These are phyloP conservation scores for Eutolmus rufibarbis DNA, from an alignment of 2,888 invertebrate species.

Conservation along the genomic window DNA sequence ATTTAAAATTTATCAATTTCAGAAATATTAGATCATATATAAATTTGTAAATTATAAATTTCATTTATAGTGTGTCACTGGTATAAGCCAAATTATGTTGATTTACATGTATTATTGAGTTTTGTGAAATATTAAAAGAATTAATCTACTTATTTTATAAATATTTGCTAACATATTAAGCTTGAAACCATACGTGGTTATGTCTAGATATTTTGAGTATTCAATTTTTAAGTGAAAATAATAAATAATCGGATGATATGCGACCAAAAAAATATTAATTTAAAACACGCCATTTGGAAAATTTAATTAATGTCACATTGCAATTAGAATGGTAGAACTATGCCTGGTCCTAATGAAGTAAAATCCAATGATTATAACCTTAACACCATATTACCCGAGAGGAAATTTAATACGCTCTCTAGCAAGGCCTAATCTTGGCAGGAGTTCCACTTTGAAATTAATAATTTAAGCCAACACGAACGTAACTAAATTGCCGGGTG, in stretches of 20 bases:
- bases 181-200: not conserved
- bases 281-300: not conserved
- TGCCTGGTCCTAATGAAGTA: not conserved
- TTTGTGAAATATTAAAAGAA: too few species aligned
- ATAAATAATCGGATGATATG: not conserved
- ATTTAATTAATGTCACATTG: slow-evolving; percentile 6
- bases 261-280: not conserved
- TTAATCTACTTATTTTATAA: too few species aligned
- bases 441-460: slow-evolving; percentile 20
- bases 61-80: too few species aligned
- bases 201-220: not conserved
- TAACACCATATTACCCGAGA: slow-evolving; percentile 7
- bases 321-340: not conserved
- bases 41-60: too few species aligned
- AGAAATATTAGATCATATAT: too few species aligned
- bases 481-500: slow-evolving; percentile 11
- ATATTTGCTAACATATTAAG: not conserved
- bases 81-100: too few species aligned
- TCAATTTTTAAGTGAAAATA: not conserved
- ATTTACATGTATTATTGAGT: too few species aligned
- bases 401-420: slow-evolving; percentile 11
- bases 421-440: slow-evolving; percentile 1
- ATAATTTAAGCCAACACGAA: slow-evolving; percentile 28
- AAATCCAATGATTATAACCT: slow-evolving; percentile 21
- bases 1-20: too few species aligned